A percentile compares a stretch with the other conserved stretches of the same genome.
Evolutionary conservation across 2,888 invertebrate species (phyloP).

Genomic region (Macaria notata): DNA sequence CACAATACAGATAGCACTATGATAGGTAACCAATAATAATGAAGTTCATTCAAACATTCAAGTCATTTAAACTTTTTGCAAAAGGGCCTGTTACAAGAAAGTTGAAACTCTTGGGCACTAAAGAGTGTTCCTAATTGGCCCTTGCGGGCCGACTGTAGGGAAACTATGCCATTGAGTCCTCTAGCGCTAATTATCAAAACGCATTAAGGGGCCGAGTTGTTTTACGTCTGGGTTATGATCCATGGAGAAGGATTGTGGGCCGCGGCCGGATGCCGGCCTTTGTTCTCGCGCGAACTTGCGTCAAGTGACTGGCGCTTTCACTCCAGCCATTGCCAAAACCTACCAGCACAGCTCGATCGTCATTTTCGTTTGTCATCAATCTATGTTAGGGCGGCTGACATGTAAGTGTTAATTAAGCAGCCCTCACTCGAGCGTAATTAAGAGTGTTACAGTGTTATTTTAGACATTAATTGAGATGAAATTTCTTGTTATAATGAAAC

Average conservation of each 20-base stretch:
- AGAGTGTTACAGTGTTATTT: constrained; percentile 81
- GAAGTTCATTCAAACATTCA: neutral
- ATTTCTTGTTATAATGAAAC: constrained; percentile 77
- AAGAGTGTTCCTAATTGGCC: constrained; percentile 10
- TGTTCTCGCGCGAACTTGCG: constrained; percentile 65
- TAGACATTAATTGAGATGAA: constrained; percentile 82
- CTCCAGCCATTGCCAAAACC: constrained; percentile 55
- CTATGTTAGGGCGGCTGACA: constrained; percentile 79
- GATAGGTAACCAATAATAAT: neutral
- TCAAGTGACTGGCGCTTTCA: constrained; percentile 73
- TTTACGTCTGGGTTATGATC: constrained; percentile 64
- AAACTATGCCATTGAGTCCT: constrained; percentile 24
- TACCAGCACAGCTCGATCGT: constrained; percentile 70
- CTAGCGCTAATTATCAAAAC: constrained; percentile 73
- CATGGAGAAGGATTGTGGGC: constrained; percentile 56
- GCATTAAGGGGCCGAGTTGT: constrained; percentile 71
- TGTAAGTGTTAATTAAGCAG: constrained; percentile 82
- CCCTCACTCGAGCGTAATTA: constrained; percentile 80
- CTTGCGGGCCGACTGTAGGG: constrained; percentile 12
- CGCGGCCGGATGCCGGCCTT: constrained; percentile 54
- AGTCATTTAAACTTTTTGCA: constrained; percentile 9
- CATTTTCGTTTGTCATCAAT: constrained; percentile 82
- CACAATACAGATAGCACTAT: no score
- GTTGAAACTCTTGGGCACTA: constrained; percentile 7
- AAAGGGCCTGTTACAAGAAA: constrained; percentile 14